A percentile compares a stretch with the other conserved stretches of the same genome.
Evolutionary conservation across 2,113 vertebrate species (phyloP).

Genomic region (Vulpes ferrilata): DNA sequence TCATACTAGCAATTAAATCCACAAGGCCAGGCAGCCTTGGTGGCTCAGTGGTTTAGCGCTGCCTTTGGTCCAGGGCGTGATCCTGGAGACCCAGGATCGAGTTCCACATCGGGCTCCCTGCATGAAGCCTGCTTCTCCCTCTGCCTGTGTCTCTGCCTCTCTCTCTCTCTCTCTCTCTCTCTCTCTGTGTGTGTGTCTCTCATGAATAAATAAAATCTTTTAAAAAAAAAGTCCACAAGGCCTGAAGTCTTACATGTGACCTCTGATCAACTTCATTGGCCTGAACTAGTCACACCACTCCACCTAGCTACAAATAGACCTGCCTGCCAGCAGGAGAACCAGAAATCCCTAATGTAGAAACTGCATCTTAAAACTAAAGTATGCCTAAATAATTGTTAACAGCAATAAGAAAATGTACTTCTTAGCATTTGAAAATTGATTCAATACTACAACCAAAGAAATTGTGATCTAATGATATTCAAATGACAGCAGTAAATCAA

Average conservation of each 20-base stretch:
- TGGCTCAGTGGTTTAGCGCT: too few relatives aligned
- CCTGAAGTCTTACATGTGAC: not conserved
- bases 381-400: not conserved
- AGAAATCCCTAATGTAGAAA: not conserved
- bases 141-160: too few relatives aligned
- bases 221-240: not conserved
- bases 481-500: conserved; percentile 49
- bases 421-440: not conserved
- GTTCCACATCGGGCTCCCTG: too few relatives aligned
- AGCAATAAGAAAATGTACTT: not conserved
- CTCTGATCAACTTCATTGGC: not conserved
- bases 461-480: conserved; percentile 19
- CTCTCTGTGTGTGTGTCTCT: too few relatives aligned
- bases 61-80: too few relatives aligned
- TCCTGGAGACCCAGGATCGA: too few relatives aligned
- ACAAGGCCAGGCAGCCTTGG: not conserved
- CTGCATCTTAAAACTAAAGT: not conserved
- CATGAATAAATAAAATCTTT: too few relatives aligned
- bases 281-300: not conserved
- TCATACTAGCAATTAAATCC: not conserved
- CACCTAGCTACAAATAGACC: not conserved
- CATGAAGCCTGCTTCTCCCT: too few relatives aligned
- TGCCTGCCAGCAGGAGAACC: not conserved
- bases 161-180: too few relatives aligned
- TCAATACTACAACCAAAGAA: conserved; percentile 49